These are phyloP conservation scores for Limosa lapponica DNA, from an alignment of 2,797 vertebrate species.

Conservation along the genomic window DNA sequence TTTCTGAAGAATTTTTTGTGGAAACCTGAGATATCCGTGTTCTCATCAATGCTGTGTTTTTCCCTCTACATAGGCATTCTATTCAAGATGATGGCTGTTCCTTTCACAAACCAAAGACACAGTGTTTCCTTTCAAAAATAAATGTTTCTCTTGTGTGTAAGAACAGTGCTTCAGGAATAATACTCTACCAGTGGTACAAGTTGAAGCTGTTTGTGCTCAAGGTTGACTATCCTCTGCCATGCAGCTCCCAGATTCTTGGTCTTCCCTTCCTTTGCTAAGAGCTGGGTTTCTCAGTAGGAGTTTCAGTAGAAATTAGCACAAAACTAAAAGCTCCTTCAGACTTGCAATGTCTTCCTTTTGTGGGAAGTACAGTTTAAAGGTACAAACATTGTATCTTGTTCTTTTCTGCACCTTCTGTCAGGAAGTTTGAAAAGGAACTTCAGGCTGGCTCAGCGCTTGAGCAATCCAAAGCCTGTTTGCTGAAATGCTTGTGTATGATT, in stretches of 20 bases:
- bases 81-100: neutral
- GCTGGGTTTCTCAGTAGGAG: neutral
- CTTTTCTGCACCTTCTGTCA: neutral
- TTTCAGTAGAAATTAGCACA: neutral
- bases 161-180: neutral
- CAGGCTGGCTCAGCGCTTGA: neutral
- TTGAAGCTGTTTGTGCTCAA: neutral
- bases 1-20: neutral
- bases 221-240: neutral
- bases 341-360: neutral
- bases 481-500: neutral
- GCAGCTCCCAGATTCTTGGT: neutral
- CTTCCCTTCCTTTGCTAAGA: neutral
- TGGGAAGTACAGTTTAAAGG: neutral
- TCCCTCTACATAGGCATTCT: neutral
- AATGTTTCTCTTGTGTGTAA: neutral
- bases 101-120: neutral
- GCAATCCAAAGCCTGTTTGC: neutral
- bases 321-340: neutral
- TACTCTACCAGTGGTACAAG: neutral
- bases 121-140: neutral
- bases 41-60: neutral
- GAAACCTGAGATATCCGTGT: neutral
- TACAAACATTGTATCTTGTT: neutral
- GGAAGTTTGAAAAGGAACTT: neutral